Evolutionary conservation across 2,888 invertebrate species (phyloP).

Genomic region (Yponomeuta malinellus): DNA sequence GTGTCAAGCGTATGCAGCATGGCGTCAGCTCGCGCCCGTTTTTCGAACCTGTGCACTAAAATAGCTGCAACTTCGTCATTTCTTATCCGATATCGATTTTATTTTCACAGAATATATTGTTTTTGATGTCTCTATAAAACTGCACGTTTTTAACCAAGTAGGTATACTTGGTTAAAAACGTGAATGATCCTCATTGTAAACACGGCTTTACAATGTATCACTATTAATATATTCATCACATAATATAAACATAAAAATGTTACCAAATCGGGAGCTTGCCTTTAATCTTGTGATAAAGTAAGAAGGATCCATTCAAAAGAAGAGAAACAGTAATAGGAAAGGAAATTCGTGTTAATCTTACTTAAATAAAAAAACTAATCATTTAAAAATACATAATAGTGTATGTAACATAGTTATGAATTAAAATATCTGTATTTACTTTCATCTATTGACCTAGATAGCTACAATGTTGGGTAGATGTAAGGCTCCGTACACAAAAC

Average conservation of each 20-base stretch:
- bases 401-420: slow-evolving; percentile 51
- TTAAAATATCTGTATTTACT: slow-evolving; percentile 71
- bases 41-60: no score
- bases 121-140: no score
- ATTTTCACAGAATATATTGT: no score
- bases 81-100: no score
- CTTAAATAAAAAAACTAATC: slow-evolving; percentile 46
- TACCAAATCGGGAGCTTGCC: slow-evolving; percentile 3
- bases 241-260: not conserved
- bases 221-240: not conserved
- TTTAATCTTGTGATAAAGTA: slow-evolving; percentile 7
- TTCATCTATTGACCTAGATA: slow-evolving; percentile 25
- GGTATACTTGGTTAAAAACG: no score
- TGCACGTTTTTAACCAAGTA: no score
- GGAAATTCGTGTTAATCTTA: slow-evolving; percentile 18
- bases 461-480: not conserved
- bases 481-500: not conserved
- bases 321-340: slow-evolving; percentile 14
- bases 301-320: slow-evolving; percentile 7
- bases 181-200: not conserved
- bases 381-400: slow-evolving; percentile 49
- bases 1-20: no score
- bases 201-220: not conserved
- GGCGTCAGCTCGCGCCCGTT: no score
- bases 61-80: no score